Evolutionary conservation across 1,140 invertebrate genomes (phyloP), one percentile per base, ranked within the genome.

Genomic region (Diachasmimorpha longicaudata): DNA sequence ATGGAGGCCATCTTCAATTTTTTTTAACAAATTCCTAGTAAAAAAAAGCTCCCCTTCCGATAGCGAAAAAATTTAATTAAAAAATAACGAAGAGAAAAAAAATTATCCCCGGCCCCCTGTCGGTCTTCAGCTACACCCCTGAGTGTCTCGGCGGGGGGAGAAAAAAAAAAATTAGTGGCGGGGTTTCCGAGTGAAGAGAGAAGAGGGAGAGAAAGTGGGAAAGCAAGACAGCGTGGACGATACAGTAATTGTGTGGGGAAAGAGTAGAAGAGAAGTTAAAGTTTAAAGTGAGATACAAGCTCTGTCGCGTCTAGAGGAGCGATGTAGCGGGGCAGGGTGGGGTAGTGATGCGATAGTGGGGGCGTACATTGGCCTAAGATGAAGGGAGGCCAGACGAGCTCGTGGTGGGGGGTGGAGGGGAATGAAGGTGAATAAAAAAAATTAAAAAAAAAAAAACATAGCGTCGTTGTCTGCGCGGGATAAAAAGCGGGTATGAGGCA

Each of bases 401-500:
- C 31, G 31, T 31, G 58, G 66, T 36, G 25, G 68, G 68, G 58
- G 68, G 42, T 63, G 46, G 52, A 19, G 58, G 63, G 68, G 36
- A 14, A 58, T 69, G 68, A 70, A 44, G 68, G 25, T 70, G 48
- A 52, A 48, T 14, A 52, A 52, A 52, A 52, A 52, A 52, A 52
- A 52, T 16, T 52, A 16, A 52, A 52, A 48, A 48, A 48, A 48
- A 48, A 48, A 63, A 63, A 63, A 63, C 23, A 31, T 9, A 63
- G 58, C 58, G 58, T 63, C 58, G 58, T 63, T 63, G 58, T 63
- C 58, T 63, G 58, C 58, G 58, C 58, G 58, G 58, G 58, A 63
- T 63, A 63, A 63, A 63, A 25, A 25, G 23, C 6, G 58, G 58
- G 58, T 63, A 63, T 63, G 58, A 63, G 58, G 58, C 58, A 63